Conservation (phyloP, 1,140 invertebrate genomes). For the Bombus pyrosoma region DNA sequence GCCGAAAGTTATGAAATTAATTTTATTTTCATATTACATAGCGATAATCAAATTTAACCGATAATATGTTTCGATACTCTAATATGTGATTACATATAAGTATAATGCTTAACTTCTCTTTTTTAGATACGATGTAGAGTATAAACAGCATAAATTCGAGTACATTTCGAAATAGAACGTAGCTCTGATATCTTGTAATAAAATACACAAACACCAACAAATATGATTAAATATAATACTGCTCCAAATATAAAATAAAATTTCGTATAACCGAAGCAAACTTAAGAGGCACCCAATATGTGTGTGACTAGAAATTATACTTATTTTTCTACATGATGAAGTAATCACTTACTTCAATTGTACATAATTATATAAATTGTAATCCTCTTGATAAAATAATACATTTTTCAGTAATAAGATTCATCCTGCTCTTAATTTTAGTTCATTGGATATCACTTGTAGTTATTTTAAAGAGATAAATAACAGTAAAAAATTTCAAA, state of each 20-base stretch:
- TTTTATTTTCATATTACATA: conserved; percentile 28
- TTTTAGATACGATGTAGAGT: conserved; percentile 20
- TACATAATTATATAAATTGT: background rate
- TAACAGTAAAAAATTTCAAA: conserved; percentile 23
- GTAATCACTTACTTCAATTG: conserved; percentile 16
- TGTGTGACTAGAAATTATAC: conserved; percentile 61
- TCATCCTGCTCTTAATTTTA: conserved; percentile 12
- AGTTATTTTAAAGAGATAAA: conserved; percentile 12
- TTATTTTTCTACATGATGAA: conserved; percentile 9
- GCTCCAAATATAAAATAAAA: conserved; percentile 60
- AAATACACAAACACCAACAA: conserved; percentile 70
- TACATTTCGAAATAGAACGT: conserved; percentile 38
- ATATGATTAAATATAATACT: conserved; percentile 73
- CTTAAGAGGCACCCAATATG: background rate
- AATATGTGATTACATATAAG: conserved; percentile 2
- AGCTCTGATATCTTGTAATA: conserved; percentile 54
- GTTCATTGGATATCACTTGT: conserved; percentile 26
- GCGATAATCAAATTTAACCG: background rate
- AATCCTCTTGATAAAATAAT: conserved; percentile 29
- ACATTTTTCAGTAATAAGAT: conserved; percentile 23
- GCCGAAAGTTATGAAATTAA: conserved; percentile 5
- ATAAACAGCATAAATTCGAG: conserved; percentile 45
- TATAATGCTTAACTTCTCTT: background rate
- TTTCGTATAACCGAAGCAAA: conserved; percentile 33
- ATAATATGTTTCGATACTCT: background rate